Evolutionary conservation across 2,797 vertebrate species (phyloP).

Genomic region (Cygnus olor): DNA sequence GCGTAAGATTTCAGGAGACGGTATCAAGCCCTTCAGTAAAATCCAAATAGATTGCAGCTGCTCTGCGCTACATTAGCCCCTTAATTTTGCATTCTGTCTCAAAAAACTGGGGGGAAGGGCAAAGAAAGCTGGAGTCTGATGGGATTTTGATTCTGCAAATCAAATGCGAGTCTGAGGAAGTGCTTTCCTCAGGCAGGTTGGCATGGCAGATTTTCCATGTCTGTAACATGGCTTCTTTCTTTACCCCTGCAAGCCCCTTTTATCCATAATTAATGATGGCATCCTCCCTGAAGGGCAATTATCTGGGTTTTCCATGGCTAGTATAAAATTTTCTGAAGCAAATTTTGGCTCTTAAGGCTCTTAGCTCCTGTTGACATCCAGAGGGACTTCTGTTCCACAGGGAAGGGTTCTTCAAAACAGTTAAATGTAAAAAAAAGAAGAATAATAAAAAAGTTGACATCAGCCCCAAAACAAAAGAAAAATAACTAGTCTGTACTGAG

Average conservation of each 20-base stretch:
- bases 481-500: neutral
- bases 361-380: neutral
- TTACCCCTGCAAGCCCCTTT: neutral
- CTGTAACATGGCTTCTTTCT: neutral
- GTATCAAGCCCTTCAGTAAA: neutral
- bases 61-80: neutral
- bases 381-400: neutral
- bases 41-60: constrained; percentile 43
- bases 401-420: neutral
- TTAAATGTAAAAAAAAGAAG: neutral
- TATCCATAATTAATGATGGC: neutral
- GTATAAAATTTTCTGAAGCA: neutral
- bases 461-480: neutral
- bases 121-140: neutral
- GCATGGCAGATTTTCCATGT: neutral
- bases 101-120: neutral
- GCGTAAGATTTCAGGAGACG: constrained; percentile 12
- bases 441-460: neutral
- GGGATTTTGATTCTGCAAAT: neutral
- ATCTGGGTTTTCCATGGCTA: neutral
- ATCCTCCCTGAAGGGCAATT: neutral
- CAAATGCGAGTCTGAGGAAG: neutral
- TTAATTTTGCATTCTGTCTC: constrained; percentile 1
- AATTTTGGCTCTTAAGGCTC: neutral
- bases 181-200: neutral